Conservation (phyloP, 2,888 invertebrate genomes). For the Coenonympha glycerion region DNA sequence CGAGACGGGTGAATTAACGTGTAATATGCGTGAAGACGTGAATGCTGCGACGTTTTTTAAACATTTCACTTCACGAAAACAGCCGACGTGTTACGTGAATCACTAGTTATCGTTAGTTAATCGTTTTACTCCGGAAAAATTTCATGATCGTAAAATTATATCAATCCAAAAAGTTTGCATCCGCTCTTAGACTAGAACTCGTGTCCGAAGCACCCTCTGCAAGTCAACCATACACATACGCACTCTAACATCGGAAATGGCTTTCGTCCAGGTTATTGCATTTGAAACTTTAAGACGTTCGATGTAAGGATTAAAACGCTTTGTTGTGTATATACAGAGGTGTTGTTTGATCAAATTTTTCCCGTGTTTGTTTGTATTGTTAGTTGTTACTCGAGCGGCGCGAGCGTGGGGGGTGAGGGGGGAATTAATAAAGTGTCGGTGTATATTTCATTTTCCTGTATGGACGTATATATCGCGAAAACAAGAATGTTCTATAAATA, state of each 20-base stretch:
- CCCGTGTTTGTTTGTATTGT: constrained; percentile 5
- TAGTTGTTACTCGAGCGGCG: background rate
- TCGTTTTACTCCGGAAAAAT: too few species aligned
- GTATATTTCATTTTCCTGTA: background rate
- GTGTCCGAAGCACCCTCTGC: constrained; percentile 43
- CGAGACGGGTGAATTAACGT: too few species aligned
- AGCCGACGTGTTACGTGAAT: too few species aligned
- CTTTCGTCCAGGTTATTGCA: background rate
- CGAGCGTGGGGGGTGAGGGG: background rate
- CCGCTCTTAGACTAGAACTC: constrained; percentile 39
- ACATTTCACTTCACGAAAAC: too few species aligned
- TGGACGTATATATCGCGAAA: too few species aligned
- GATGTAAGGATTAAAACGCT: background rate
- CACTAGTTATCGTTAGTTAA: too few species aligned
- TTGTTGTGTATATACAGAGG: background rate
- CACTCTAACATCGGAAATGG: constrained; percentile 6
- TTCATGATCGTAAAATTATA: too few species aligned
- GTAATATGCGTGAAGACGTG: too few species aligned
- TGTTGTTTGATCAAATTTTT: constrained; percentile 8
- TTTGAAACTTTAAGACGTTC: background rate
- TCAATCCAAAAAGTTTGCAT: too few species aligned
- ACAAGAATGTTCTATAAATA: too few species aligned
- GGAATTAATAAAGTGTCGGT: background rate
- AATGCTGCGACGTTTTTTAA: too few species aligned
- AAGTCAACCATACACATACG: constrained; percentile 12